Base-by-base conservation (phyloP, 2,888 invertebrate genomes). In the Hololepta plana region DNA sequence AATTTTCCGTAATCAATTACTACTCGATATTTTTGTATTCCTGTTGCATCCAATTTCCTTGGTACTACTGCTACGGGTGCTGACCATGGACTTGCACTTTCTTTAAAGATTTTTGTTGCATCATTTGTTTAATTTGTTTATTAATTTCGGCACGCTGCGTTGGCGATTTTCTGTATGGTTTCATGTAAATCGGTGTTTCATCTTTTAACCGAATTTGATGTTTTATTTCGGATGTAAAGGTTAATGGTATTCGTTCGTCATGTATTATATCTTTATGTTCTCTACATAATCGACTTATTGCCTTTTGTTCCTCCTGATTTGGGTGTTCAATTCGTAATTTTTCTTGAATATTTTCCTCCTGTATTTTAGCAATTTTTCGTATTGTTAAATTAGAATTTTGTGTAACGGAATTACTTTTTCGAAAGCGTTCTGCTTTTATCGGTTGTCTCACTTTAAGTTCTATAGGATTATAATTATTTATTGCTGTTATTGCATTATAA, bases 81-180 rank as follows among this genome's bases (percentile, higher is more conserved):
- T 1, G 32, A 32, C 32, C 33, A 39, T 3, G 35, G 36, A 12
- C 30, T 30, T 15, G 23, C 19, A 19, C 26, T 25, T 9, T 32
- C 29, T 20, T 24, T 20, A 5, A 38, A 33, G 9, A 37, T 32
- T 27, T 20, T 20, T 37, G 28, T 5, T 38, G 23, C 13, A 37
- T 19, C 26, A 38, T 30, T 20, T 24, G 25, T 6, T 32, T 14
- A 1, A 37, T 27, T 31, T 37, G 37, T 12, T 4, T 29, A 12
- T 33, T 12, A 4, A 43, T 37, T 32, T 41, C 38, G 19, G 32
- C 25, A 27, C 33, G 35, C 25, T 42, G 40, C 3, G 38, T 25
- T 10, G 36, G 26, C 4, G 43, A 40, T 16, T 41, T 38, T 27
- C 39, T 23, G 29, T 40, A 32, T 15, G 38, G 28, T 31, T 38